Evolutionary conservation across 2,888 invertebrate genomes (phyloP).

Genomic region (Drosophila flavopinicola): DNA sequence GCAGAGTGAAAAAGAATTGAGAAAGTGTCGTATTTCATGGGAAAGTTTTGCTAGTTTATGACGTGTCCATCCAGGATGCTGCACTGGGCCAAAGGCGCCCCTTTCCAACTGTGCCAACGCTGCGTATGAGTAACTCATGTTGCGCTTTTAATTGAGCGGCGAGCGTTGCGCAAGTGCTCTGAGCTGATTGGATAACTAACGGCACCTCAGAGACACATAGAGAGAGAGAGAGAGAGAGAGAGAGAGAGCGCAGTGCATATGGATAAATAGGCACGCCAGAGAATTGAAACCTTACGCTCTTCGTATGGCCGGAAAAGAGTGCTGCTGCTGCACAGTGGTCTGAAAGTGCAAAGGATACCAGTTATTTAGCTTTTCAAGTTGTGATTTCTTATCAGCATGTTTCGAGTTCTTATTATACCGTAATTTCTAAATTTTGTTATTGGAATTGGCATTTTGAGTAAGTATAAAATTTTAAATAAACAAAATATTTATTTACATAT

Average conservation of each 20-base stretch:
- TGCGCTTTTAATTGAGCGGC: slow-evolving; percentile 53
- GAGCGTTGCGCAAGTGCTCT: slow-evolving; percentile 69
- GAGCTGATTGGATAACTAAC: slow-evolving; percentile 45
- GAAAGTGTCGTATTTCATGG: slow-evolving; percentile 14
- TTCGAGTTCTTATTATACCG: no score
- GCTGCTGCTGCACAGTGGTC: slow-evolving; percentile 37
- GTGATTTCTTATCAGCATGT: no score
- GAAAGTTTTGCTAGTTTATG: slow-evolving; percentile 31
- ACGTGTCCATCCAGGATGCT: slow-evolving; percentile 5
- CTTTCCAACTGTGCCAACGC: slow-evolving; percentile 19
- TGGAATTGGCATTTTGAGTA: no score
- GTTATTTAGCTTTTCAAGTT: no score
- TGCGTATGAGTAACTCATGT: slow-evolving; percentile 56
- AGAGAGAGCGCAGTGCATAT: slow-evolving; percentile 51
- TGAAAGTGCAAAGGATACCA: neutral
- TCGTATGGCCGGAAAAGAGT: slow-evolving; percentile 45
- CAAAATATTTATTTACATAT: no score
- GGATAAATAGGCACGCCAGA: slow-evolving; percentile 48
- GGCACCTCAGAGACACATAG: slow-evolving; percentile 48
- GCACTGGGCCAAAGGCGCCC: slow-evolving; percentile 1
- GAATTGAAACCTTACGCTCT: slow-evolving; percentile 64
- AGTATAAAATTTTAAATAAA: no score
- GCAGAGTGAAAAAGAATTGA: slow-evolving; percentile 28
- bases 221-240: no score
- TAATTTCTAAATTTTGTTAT: no score